A percentile compares a stretch with the other conserved stretches of the same genome.
These are phyloP conservation scores for Camponotus pennsylvanicus DNA, from an alignment of 1,140 invertebrate species.

Conservation along the genomic window DNA sequence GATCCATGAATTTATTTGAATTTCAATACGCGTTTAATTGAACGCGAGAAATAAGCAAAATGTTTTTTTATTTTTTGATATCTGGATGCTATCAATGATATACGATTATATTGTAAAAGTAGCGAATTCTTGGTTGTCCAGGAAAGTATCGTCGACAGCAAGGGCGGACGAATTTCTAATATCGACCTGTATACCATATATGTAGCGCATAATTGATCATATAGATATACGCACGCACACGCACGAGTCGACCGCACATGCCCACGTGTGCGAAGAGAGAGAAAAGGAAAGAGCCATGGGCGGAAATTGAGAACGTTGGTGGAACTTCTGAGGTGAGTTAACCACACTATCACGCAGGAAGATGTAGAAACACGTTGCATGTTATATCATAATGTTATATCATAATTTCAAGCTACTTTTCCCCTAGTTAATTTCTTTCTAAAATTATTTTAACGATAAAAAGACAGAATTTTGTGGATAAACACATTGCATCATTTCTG, in stretches of 20 bases:
- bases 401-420: neutral
- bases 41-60: neutral
- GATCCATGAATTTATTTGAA: neutral
- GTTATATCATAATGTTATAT: neutral
- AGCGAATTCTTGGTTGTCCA: constrained; percentile 7
- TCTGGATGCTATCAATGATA: neutral
- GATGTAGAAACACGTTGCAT: constrained; percentile 20
- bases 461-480: neutral
- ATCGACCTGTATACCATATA: constrained; percentile 79
- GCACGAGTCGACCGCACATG: constrained; percentile 40
- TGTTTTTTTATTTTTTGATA: neutral
- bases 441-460: neutral
- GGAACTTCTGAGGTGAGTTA: no score
- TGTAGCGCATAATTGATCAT: constrained; percentile 83
- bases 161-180: constrained; percentile 66
- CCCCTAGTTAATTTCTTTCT: neutral
- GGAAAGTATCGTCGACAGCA: constrained; percentile 45
- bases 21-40: constrained; percentile 8
- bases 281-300: constrained; percentile 21
- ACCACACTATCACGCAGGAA: neutral
- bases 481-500: neutral
- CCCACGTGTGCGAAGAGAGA: constrained; percentile 38
- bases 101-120: neutral
- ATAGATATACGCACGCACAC: constrained; percentile 45
- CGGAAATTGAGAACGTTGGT: constrained; percentile 31